Percentiles rank a stretch among this genome's conserved stretches.
phyloP scores from a whole-genome alignment of 2,113 vertebrate genomes.

The Tupaia chinensis region DNA sequence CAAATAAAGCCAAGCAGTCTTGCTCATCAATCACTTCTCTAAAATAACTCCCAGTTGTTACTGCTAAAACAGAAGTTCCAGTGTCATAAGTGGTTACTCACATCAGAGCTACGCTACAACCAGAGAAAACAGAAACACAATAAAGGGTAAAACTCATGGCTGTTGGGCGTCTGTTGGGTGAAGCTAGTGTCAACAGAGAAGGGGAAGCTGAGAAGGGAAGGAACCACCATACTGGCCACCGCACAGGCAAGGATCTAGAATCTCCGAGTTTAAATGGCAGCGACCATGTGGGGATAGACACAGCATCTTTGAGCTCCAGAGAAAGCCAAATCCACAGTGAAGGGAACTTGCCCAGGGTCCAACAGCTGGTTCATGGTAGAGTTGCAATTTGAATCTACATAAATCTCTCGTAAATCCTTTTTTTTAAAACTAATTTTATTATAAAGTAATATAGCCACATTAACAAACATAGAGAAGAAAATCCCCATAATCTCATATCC shows the following conservation, averaged over 20 bases:
- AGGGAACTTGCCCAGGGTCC: neutral
- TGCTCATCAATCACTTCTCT: slow-evolving; percentile 59
- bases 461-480: slow-evolving; percentile 47
- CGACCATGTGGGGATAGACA: neutral
- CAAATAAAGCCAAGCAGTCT: slow-evolving; percentile 25
- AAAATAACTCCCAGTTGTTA: slow-evolving; percentile 75
- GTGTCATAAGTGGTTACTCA: slow-evolving; percentile 20
- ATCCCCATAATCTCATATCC: slow-evolving; percentile 31
- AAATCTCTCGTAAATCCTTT: neutral
- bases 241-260: neutral
- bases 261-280: neutral
- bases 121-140: slow-evolving; percentile 68
- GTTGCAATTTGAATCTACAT: neutral
- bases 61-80: slow-evolving; percentile 67
- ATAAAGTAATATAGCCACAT: slow-evolving; percentile 41
- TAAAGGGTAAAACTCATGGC: slow-evolving; percentile 19
- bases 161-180: slow-evolving; percentile 18
- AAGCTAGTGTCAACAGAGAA: slow-evolving; percentile 36
- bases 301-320: neutral
- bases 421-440: slow-evolving; percentile 65
- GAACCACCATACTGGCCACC: neutral
- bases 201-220: neutral
- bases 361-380: neutral
- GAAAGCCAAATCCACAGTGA: neutral
- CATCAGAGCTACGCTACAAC: slow-evolving; percentile 26